Evolutionary conservation across 2,113 vertebrate species (phyloP), one percentile per base, ranked within the genome.

Genomic region (Limanda limanda): DNA sequence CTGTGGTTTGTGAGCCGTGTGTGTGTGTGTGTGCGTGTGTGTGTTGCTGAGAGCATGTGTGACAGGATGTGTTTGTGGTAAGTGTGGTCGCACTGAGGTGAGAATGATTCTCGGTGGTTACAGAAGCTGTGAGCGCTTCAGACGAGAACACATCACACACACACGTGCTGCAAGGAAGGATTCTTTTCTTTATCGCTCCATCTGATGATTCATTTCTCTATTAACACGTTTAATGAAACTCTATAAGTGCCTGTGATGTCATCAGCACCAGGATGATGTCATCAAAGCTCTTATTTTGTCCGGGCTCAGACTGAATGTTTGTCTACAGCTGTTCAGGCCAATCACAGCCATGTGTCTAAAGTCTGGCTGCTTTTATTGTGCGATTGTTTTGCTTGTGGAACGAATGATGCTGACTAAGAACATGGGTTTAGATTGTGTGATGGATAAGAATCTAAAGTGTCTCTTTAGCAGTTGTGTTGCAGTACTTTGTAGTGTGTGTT

Each of bases 121-220:
- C 6, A 58, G 12, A 64, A 55, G 20, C 47, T 59, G 25, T 18
- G 9, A 15, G 3, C 0, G 5, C 48, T 4, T 10, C 54, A 61
- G 55, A 68, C 63, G 60, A 48, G 68, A 42, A 71, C 67, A 71
- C 71, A 70, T 14, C 3, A 47, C 45, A 47, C 45, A 47, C 45
- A 47, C n/a, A n/a, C 45, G 4, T 47, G 45, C 45, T 14, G 45
- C 15, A 47, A 47, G 4, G 12, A 17, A 17, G 12, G 45, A 47
- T 47, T 17, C 5, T 47, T 47, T 14, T 14, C 45, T 3, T 47
- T 13, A 47, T 17, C 13, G 14, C 45, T 47, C 45, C 5, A 17
- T 20, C 47, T 51, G 17, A 51, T 4, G 47, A 20, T 51, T 4
- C 1, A 51, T 5, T 51, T 51, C 15, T 14, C 15, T 14, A 14